Percentiles rank a stretch among this genome's conserved stretches.
These are phyloP conservation scores for Cecropterus lyciades DNA, from an alignment of 1,140 invertebrate genomes.

Conservation along the genomic window DNA sequence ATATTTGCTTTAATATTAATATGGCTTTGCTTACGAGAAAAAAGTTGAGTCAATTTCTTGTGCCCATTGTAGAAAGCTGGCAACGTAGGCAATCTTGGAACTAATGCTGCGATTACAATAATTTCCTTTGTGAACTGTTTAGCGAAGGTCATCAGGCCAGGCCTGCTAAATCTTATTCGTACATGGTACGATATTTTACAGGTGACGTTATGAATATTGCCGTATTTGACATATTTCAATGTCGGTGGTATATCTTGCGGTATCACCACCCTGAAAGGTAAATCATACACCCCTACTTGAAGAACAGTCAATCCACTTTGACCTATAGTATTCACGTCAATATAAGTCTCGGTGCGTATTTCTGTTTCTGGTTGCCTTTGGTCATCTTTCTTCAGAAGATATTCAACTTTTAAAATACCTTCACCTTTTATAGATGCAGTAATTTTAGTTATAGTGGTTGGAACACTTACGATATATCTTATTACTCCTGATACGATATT, in stretches of 20 bases:
- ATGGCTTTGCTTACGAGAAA: constrained; percentile 39
- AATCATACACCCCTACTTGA: constrained; percentile 41
- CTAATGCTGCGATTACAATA: constrained; percentile 42
- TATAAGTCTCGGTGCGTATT: constrained; percentile 15
- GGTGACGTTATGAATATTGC: constrained; percentile 9
- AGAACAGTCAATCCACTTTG: constrained; percentile 17
- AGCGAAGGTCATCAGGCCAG: constrained; percentile 39
- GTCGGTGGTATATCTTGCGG: constrained; percentile 47
- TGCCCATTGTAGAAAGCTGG: constrained; percentile 43
- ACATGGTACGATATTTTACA: constrained; percentile 50
- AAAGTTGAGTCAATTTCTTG: constrained; percentile 47
- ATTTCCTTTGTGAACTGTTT: constrained; percentile 51
- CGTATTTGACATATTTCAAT: constrained; percentile 33
- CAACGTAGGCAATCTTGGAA: constrained; percentile 40
- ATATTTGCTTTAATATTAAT: constrained; percentile 50
- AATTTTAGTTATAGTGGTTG: constrained; percentile 44
- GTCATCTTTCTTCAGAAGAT: constrained; percentile 23
- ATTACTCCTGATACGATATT: constrained; percentile 46
- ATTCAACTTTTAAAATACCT: constrained; percentile 38
- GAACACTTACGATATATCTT: constrained; percentile 45
- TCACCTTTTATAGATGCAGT: constrained; percentile 49
- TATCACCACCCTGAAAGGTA: constrained; percentile 43
- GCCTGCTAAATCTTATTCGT: constrained; percentile 46
- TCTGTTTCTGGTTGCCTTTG: constrained; percentile 33
- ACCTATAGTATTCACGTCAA: constrained; percentile 2